Conservation (phyloP, 2,888 invertebrate species). For the Agrotis puta region DNA sequence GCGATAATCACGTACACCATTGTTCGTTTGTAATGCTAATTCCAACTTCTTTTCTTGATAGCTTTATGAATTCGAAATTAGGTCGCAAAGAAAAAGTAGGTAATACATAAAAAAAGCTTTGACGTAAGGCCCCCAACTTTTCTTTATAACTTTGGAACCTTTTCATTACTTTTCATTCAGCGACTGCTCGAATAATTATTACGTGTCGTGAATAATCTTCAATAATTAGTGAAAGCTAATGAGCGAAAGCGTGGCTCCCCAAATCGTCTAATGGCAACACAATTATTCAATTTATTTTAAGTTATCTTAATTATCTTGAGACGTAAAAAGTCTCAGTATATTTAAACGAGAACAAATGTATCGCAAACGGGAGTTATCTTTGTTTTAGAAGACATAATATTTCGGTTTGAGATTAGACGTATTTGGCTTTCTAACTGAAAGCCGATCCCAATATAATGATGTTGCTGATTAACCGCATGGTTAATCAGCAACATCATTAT, state of each 20-base stretch:
- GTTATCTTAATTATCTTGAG: slow-evolving; percentile 54
- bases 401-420: background rate
- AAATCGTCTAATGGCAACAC: slow-evolving; percentile 53
- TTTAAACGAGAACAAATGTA: slow-evolving; percentile 40
- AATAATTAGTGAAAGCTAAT: slow-evolving; percentile 69
- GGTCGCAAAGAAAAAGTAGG: slow-evolving; percentile 56
- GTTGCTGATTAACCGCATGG: too few species aligned
- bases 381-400: background rate
- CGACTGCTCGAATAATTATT: slow-evolving; percentile 66
- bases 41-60: slow-evolving; percentile 46
- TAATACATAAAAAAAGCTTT: slow-evolving; percentile 48
- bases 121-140: slow-evolving; percentile 62
- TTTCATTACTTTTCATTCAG: slow-evolving; percentile 69
- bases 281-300: slow-evolving; percentile 60
- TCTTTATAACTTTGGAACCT: slow-evolving; percentile 66
- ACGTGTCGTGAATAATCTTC: slow-evolving; percentile 68
- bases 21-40: slow-evolving; percentile 60
- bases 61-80: slow-evolving; percentile 65
- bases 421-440: background rate
- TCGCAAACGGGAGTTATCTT: background rate
- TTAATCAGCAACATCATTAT: too few species aligned
- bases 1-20: slow-evolving; percentile 37
- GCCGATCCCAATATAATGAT: too few species aligned
- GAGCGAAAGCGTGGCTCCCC: slow-evolving; percentile 52
- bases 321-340: slow-evolving; percentile 41